Evolutionary conservation across 2,797 vertebrate genomes (phyloP).

Genomic region (Podargus strigoides): DNA sequence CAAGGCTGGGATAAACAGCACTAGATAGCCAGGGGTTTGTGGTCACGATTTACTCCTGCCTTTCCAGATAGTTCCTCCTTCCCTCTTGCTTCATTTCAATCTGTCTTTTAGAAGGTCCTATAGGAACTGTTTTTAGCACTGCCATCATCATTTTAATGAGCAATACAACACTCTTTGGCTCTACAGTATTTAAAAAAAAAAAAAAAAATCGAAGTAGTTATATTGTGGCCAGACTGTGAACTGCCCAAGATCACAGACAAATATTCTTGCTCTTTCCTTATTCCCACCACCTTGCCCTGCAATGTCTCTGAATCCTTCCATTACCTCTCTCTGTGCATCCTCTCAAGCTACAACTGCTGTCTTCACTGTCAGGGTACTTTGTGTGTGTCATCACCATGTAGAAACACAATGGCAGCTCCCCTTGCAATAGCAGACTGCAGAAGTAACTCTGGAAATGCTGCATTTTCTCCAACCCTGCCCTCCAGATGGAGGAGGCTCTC

Average conservation of each 20-base stretch:
- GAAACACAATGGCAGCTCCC: not conserved
- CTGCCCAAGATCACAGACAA: not conserved
- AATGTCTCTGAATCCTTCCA: not conserved
- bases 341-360: not conserved
- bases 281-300: not conserved
- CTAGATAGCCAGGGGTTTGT: not conserved
- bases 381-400: fast-evolving
- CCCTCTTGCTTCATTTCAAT: not conserved
- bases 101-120: not conserved
- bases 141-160: not conserved
- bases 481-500: not conserved
- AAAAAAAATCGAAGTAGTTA: not conserved
- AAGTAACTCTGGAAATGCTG: not conserved
- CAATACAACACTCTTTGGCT: not conserved
- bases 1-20: conserved; percentile 31
- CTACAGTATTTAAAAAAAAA: not conserved
- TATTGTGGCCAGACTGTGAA: not conserved
- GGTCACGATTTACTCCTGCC: not conserved
- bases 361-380: not conserved
- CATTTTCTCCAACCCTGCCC: not conserved
- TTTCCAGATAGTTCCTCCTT: conserved; percentile 21
- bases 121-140: not conserved
- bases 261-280: not conserved
- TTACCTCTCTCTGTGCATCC: not conserved
- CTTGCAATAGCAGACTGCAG: not conserved